phyloP scores from a whole-genome alignment of 1,140 invertebrate species.

The Samia ricini region DNA sequence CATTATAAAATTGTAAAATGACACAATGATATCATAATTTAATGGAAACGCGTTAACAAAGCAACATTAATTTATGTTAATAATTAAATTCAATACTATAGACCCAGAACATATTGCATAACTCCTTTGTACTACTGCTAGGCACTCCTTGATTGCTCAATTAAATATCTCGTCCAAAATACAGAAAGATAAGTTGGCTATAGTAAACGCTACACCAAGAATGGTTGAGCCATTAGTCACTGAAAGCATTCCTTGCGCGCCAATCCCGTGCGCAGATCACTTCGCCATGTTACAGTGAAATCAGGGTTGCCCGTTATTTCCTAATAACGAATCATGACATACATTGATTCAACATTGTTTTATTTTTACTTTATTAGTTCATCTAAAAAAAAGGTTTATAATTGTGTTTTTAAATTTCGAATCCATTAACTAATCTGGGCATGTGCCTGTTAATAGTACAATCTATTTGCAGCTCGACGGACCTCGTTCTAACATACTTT shows the following conservation, averaged over 20 bases:
- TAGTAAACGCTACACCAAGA: constrained; percentile 21
- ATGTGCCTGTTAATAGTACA: no score
- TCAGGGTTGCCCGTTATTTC: not conserved
- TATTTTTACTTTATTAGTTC: not conserved
- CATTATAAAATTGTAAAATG: no score
- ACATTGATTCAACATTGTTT: not conserved
- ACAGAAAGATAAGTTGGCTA: constrained; percentile 13
- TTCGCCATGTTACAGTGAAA: not conserved
- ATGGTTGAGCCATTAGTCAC: constrained; percentile 60
- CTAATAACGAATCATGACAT: not conserved
- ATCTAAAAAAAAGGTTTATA: no score
- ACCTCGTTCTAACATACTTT: no score
- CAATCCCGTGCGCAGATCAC: constrained; percentile 45
- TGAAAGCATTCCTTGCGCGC: constrained; percentile 65
- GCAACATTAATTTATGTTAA: not conserved
- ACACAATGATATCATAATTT: no score
- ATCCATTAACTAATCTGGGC: no score
- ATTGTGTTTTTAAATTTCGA: no score
- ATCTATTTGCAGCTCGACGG: no score
- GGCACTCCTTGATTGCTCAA: not conserved
- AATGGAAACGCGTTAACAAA: not conserved
- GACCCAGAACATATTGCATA: not conserved
- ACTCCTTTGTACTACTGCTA: not conserved
- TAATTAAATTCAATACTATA: not conserved
- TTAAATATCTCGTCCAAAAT: constrained; percentile 10